Percentiles rank a stretch among this genome's conserved stretches.
phyloP scores from a whole-genome alignment of 2,113 vertebrate species.

The Esox niger region DNA sequence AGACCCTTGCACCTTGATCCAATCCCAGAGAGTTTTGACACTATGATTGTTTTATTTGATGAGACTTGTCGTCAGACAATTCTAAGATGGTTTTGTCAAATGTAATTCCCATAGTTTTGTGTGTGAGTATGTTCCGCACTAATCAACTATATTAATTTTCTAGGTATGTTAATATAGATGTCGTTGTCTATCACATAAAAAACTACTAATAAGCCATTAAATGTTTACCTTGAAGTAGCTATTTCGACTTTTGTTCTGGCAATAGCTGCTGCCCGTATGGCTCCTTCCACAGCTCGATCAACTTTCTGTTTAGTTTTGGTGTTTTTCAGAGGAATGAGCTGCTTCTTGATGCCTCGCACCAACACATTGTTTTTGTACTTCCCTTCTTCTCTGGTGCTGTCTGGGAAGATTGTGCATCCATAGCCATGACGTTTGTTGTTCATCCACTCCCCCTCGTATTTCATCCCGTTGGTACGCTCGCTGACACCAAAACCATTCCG shows the following conservation, averaged over 20 bases:
- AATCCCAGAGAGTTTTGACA: too few species aligned
- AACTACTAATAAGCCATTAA: too few species aligned
- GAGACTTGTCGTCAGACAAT: too few species aligned
- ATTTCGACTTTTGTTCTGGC: conserved; percentile 97
- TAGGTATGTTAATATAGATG: too few species aligned
- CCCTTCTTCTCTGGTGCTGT: conserved; percentile 90
- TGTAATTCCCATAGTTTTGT: too few species aligned
- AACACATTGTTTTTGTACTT: conserved; percentile 96
- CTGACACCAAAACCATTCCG: conserved; percentile 91
- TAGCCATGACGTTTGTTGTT: conserved; percentile 94
- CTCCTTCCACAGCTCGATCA: conserved; percentile 89
- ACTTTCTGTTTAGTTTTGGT: conserved; percentile 96
- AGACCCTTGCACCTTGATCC: too few species aligned
- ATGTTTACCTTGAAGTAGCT: conserved; percentile 87
- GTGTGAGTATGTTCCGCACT: too few species aligned
- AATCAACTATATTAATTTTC: too few species aligned
- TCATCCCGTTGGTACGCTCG: conserved; percentile 94
- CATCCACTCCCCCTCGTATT: conserved; percentile 93
- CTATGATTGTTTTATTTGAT: too few species aligned
- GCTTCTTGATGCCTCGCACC: conserved; percentile 89
- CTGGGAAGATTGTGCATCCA: conserved; percentile 90
- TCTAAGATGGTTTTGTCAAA: too few species aligned
- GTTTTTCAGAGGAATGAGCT: conserved; percentile 89
- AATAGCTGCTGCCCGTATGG: conserved; percentile 87
- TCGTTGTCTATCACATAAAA: too few species aligned